Base-by-base conservation (phyloP, 1,140 invertebrate genomes). In the Sarcophaga peregrina region DNA sequence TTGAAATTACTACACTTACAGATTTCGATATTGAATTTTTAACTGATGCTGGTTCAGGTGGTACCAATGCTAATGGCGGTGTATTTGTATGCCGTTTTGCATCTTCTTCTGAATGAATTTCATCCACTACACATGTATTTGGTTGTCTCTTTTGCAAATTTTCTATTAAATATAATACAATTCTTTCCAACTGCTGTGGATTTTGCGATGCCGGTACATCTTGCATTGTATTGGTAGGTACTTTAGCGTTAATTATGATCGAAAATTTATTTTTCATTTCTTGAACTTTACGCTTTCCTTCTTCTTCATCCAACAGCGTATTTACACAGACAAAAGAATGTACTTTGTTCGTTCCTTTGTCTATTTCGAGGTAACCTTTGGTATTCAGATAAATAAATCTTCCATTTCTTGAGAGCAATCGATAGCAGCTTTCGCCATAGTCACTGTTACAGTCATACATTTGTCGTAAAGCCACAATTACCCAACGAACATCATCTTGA, bases 321-420 rank as follows among this genome's bases (percentile, higher is more conserved):
- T 97, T 97, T 74, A 96, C 93, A 88, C 96, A 97, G 10, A 97
- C 92, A 86, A 97, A 97, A 48, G 95, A 96, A 84, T 94, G 94
- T 1, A 96, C 94, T 73, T 93, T 93, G 81, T 95, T 93, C 3
- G 93, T 93, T 20, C 91, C 92, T 76, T 92, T 91, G 84, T 96
- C 94, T 45, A 95, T 93, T 84, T 97, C 96, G 0, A 97, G 91
- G 84, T 93, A 95, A 2, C 96, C 96, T 73, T 93, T 92, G 5
- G 96, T 96, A 81, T 94, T 93, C 86, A 97, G 91, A 87, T 96
- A 96, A 78, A 97, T 95, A 86, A 95, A 96, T 83, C 94, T 90
- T 0, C 96, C 95, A 82, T 94, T 96, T 86, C 95, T 94, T 0
- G 95, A 94, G 82, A 95, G 91, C 8, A 97, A 90, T 3, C 96